Base-by-base conservation (phyloP, 2,888 invertebrate species). In the Tachina fera region DNA sequence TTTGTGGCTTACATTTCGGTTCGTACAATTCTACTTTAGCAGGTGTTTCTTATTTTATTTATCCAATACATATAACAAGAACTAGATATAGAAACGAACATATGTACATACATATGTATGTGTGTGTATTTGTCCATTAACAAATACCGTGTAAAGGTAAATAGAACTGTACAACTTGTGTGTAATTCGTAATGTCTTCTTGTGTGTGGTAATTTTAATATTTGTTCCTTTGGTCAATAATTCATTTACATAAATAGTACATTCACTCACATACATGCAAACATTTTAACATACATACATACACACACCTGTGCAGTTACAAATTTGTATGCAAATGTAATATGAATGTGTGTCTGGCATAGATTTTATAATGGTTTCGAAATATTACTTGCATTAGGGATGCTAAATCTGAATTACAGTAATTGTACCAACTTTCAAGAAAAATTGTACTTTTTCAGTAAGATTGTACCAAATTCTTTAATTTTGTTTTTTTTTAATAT, bases 191-290 rank as follows among this genome's bases (percentile, higher is more conserved):
- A 71, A n/a, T 70, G 9, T 43, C 41, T 78, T 60, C 61, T 70
- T 68, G 68, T 43, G 41, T 77, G 41, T 53, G 16, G 47, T 19
- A 53, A 53, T 61, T 71, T 47, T 45, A 63, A 56, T 71, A 71
- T 79, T 61, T 71, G 63, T 71, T 63, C 53, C 13, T 53, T 45
- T 39, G 43, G 68, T 51, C 78, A 78, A 78, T 43, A 58, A 43
- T 68, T 61, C 60, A 78, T 61, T 61, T 51, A 16, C 51, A 45
- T 51, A 61, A 19, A 31, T 9, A 58, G 31, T 14, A 56, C 49
- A 22, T 11, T n/a, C 11, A 3, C n/a, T 45, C 0, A 47, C 22
- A 39, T 22, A 16, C 2, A 41, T n/a, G 6, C 22, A 41, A 9
- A 51, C 19, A 19, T 9, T 3, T 3, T 6, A 3, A 1, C 13